Evolutionary conservation across 1,140 invertebrate species (phyloP).

Genomic region (Geopemphigus sp.): DNA sequence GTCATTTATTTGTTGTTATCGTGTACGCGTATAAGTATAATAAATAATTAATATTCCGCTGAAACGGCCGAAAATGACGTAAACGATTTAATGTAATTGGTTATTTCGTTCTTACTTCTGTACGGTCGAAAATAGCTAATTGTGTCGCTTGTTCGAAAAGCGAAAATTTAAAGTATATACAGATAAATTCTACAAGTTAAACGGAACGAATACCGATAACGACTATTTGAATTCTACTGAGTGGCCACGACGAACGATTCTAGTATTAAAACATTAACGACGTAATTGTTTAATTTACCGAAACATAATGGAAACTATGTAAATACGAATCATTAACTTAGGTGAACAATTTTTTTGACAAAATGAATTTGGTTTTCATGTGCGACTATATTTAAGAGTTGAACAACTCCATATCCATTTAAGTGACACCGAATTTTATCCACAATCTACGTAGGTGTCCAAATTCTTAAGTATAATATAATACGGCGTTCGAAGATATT

Average conservation of each 20-base stretch:
- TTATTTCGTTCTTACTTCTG: no score
- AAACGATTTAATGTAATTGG: no score
- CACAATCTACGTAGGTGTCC: slow-evolving; percentile 2
- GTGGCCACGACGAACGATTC: neutral
- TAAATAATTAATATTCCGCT: no score
- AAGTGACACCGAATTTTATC: neutral
- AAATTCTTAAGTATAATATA: slow-evolving; percentile 23
- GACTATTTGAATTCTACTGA: neutral
- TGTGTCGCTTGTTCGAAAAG: neutral
- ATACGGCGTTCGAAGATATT: neutral
- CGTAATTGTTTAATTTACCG: neutral
- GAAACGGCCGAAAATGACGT: no score
- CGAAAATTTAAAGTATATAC: neutral
- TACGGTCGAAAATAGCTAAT: no score
- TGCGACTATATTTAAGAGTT: slow-evolving; percentile 7
- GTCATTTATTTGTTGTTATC: no score
- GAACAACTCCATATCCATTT: slow-evolving; percentile 16
- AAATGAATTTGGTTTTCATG: slow-evolving; percentile 14
- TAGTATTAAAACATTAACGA: neutral
- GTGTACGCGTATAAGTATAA: no score
- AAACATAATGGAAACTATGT: slow-evolving; percentile 3
- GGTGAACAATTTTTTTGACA: neutral
- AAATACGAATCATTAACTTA: neutral
- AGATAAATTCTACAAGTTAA: neutral
- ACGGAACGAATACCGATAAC: neutral